Percentiles rank a stretch among this genome's conserved stretches.
Evolutionary conservation across 2,888 invertebrate genomes (phyloP).

Genomic region (Epistrophella euchroma): DNA sequence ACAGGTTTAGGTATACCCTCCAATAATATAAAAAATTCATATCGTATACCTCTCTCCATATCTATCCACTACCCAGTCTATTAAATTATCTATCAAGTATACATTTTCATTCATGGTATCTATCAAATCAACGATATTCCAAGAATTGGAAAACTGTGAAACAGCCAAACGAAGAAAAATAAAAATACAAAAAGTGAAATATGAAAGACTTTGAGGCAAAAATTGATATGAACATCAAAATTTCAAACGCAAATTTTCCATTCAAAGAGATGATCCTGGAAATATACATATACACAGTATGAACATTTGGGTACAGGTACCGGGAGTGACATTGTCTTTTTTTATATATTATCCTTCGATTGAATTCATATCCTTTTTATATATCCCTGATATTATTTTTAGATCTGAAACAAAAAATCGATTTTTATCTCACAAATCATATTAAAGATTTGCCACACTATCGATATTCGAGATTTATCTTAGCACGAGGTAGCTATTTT

Average conservation of each 20-base stretch:
- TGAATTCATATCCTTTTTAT: not conserved
- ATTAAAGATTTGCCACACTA: not conserved
- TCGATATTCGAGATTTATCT: not conserved
- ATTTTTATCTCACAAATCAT: not conserved
- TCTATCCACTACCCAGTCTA: not conserved
- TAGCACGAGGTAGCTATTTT: too few species aligned
- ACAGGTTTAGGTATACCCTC: not conserved
- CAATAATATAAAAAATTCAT: slow-evolving; percentile 4
- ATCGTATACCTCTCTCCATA: not conserved
- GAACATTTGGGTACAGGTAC: not conserved
- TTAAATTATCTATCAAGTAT: not conserved
- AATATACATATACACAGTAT: not conserved
- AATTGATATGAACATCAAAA: not conserved
- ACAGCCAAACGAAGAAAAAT: not conserved
- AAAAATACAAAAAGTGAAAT: not conserved
- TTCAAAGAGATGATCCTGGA: not conserved
- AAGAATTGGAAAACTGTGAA: not conserved
- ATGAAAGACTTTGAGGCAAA: not conserved
- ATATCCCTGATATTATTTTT: not conserved
- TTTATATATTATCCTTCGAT: not conserved
- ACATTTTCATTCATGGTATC: not conserved
- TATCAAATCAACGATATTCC: not conserved
- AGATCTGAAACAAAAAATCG: not conserved
- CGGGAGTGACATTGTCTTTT: not conserved
- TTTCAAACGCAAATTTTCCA: not conserved